Evolutionary conservation across 2,888 invertebrate species (phyloP).

Genomic region (Watsonalla cultraria): DNA sequence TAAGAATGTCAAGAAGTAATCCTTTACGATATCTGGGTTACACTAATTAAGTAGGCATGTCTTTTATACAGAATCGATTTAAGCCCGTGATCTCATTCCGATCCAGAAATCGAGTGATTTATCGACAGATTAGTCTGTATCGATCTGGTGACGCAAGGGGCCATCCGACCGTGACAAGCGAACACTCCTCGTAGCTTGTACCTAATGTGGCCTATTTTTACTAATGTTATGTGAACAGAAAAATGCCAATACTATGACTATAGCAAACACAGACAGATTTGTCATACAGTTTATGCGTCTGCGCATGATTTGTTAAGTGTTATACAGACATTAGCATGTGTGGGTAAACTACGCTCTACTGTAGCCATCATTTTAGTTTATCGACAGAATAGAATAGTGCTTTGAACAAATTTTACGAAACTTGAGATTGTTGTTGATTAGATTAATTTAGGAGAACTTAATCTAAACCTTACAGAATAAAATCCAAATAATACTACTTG

Average conservation of each 20-base stretch:
- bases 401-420: too few species aligned
- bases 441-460: too few species aligned
- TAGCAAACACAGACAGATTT: slow-evolving; percentile 8
- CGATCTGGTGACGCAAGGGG: slow-evolving; percentile 69
- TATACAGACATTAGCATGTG: not conserved
- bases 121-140: slow-evolving; percentile 57
- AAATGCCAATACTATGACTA: slow-evolving; percentile 33
- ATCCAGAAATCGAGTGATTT: slow-evolving; percentile 63
- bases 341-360: too few species aligned
- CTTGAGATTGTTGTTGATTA: too few species aligned
- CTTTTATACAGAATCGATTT: slow-evolving; percentile 53
- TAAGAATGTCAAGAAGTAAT: not conserved
- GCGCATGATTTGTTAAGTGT: not conserved
- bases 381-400: too few species aligned
- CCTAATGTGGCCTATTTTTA: slow-evolving; percentile 61
- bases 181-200: slow-evolving; percentile 65
- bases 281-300: slow-evolving; percentile 5
- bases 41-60: slow-evolving; percentile 44
- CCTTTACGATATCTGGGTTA: slow-evolving; percentile 19
- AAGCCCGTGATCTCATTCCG: slow-evolving; percentile 71
- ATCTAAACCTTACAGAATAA: too few species aligned
- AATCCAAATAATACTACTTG: too few species aligned
- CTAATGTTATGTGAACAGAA: slow-evolving; percentile 35
- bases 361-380: too few species aligned
- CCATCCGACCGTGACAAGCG: slow-evolving; percentile 63